phyloP scores from a whole-genome alignment of 1,140 invertebrate genomes.

The Pararge aegeria region DNA sequence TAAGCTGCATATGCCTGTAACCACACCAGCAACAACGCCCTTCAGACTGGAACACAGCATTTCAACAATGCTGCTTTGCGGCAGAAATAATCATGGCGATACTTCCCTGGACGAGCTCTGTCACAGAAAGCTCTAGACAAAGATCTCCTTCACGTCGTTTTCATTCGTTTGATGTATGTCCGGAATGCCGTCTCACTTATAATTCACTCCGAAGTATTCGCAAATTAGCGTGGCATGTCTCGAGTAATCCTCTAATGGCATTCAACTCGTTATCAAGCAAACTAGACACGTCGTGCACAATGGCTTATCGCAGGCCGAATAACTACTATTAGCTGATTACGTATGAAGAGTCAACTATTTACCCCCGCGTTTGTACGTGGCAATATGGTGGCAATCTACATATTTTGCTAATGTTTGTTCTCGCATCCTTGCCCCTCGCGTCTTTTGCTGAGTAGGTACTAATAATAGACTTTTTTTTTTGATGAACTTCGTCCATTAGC shows the following conservation, averaged over 20 bases:
- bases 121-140: no score
- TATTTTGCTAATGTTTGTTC: background rate
- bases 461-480: background rate
- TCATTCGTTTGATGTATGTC: no score
- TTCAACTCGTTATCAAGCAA: constrained; percentile 38
- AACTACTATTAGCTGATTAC: constrained; percentile 5
- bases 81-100: no score
- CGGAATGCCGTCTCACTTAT: background rate
- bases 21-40: no score
- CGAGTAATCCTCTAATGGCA: constrained; percentile 49
- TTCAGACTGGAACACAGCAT: no score
- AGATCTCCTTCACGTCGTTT: no score
- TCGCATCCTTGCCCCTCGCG: no score
- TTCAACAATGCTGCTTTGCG: no score
- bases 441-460: background rate
- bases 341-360: constrained; percentile 1
- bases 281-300: constrained; percentile 27
- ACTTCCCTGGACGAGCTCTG: no score
- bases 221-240: constrained; percentile 38
- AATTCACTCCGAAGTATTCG: constrained; percentile 18
- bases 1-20: no score
- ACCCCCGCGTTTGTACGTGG: background rate
- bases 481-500: constrained; percentile 25
- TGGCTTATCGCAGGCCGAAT: constrained; percentile 21
- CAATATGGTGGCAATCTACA: background rate